A percentile compares a stretch with the other conserved stretches of the same genome.
These are phyloP conservation scores for Tupaia chinensis DNA, from an alignment of 2,113 vertebrate genomes.

Conservation along the genomic window DNA sequence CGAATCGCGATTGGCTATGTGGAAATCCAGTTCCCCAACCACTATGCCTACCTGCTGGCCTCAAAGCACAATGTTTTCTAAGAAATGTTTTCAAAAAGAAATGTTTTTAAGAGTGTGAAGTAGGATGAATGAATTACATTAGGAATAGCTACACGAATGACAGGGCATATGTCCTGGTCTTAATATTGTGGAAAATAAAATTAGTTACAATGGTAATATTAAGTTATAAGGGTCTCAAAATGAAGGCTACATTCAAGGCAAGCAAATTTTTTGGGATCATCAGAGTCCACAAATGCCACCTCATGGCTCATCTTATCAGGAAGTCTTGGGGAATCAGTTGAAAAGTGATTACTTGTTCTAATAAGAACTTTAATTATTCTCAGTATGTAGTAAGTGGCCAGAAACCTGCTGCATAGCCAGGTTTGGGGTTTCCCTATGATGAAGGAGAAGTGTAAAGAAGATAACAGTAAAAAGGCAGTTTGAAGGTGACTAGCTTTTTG, in stretches of 20 bases:
- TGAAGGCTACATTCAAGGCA: neutral
- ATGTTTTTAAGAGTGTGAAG: neutral
- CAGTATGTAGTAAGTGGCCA: neutral
- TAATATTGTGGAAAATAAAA: neutral
- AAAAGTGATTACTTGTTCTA: neutral
- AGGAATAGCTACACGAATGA: neutral
- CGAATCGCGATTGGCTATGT: too few relatives aligned
- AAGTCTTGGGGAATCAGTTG: neutral
- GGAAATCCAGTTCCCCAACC: too few relatives aligned
- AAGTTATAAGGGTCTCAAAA: neutral
- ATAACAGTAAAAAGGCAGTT: neutral
- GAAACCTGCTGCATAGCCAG: neutral
- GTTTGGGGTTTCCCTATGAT: rapidly evolving
- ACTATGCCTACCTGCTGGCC: too few relatives aligned
- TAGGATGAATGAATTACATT: neutral
- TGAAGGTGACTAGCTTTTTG: too few relatives aligned
- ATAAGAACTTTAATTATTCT: too few relatives aligned
- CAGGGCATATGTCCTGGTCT: neutral
- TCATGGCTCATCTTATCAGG: neutral
- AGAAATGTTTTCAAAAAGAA: too few relatives aligned
- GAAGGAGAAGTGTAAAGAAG: rapidly evolving
- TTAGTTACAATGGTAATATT: neutral
- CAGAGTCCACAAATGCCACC: neutral
- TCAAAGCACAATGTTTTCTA: too few relatives aligned
- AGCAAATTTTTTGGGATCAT: neutral